Evolutionary conservation across 2,888 invertebrate species (phyloP).

Genomic region (Camponotus fellah): DNA sequence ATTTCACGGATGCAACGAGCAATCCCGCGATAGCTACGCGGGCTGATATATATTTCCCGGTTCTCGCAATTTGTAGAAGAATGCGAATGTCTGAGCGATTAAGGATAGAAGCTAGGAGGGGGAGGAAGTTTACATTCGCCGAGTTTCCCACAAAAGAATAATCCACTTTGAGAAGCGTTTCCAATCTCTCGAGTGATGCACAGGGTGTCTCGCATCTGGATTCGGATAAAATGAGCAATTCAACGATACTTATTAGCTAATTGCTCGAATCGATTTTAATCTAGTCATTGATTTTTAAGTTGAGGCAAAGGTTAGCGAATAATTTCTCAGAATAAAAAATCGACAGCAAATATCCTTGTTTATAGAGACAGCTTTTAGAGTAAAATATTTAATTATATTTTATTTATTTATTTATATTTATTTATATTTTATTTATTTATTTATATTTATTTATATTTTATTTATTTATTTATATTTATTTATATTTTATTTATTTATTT

Average conservation of each 20-base stretch:
- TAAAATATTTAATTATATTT: not conserved
- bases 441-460: too few species aligned
- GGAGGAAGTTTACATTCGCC: not conserved
- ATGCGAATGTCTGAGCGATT: not conserved
- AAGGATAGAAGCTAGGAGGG: not conserved
- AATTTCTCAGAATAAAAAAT: not conserved
- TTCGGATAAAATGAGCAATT: not conserved
- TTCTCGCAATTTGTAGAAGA: slow-evolving; percentile 31
- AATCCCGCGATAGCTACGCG: slow-evolving; percentile 21
- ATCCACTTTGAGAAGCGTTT: slow-evolving; percentile 5
- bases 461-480: too few species aligned
- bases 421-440: too few species aligned
- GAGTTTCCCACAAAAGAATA: not conserved
- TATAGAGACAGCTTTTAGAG: not conserved
- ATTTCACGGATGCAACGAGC: slow-evolving; percentile 37
- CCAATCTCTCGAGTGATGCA: not conserved
- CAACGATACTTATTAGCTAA: not conserved
- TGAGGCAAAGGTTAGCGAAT: not conserved
- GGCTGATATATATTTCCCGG: slow-evolving; percentile 42
- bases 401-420: too few species aligned
- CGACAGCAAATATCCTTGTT: not conserved
- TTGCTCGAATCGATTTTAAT: not conserved
- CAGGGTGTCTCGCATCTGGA: not conserved
- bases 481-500: too few species aligned
- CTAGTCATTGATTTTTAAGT: not conserved